phyloP scores from a whole-genome alignment of 1,140 invertebrate species.

The Berghia stephanieae region DNA sequence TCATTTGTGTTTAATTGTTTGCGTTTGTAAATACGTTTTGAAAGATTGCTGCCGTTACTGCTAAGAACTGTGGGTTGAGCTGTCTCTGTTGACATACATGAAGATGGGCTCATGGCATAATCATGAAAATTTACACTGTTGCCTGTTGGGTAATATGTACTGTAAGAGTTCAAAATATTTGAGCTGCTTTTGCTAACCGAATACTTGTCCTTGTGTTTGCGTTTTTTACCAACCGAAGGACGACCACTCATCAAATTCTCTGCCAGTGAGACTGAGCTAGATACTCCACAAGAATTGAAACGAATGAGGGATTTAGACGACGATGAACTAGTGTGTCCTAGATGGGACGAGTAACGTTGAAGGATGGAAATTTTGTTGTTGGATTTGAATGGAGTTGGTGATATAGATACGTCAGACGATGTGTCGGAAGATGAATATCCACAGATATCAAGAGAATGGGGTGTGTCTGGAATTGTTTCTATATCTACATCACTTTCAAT shows the following conservation, averaged over 20 bases:
- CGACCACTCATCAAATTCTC: slow-evolving; percentile 8
- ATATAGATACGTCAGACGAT: too few species aligned
- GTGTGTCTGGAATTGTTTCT: slow-evolving; percentile 25
- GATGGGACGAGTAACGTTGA: neutral
- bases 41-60: too few species aligned
- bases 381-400: too few species aligned
- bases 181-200: neutral
- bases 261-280: slow-evolving; percentile 5
- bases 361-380: too few species aligned
- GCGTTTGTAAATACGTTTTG: slow-evolving; percentile 21
- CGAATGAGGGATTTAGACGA: neutral
- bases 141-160: slow-evolving; percentile 11
- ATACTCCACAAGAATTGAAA: neutral
- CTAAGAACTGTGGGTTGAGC: slow-evolving; percentile 26
- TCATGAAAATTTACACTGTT: slow-evolving; percentile 33
- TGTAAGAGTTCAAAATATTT: neutral
- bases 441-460: slow-evolving; percentile 11
- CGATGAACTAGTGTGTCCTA: neutral
- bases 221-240: slow-evolving; percentile 10
- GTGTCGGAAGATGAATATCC: slow-evolving; percentile 3
- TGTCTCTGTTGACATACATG: slow-evolving; percentile 17
- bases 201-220: slow-evolving; percentile 25
- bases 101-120: slow-evolving; percentile 30
- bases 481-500: slow-evolving; percentile 34
- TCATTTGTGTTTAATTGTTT: neutral